Conservation (phyloP, 2,113 vertebrate species). For the Atrichornis clamosus region DNA sequence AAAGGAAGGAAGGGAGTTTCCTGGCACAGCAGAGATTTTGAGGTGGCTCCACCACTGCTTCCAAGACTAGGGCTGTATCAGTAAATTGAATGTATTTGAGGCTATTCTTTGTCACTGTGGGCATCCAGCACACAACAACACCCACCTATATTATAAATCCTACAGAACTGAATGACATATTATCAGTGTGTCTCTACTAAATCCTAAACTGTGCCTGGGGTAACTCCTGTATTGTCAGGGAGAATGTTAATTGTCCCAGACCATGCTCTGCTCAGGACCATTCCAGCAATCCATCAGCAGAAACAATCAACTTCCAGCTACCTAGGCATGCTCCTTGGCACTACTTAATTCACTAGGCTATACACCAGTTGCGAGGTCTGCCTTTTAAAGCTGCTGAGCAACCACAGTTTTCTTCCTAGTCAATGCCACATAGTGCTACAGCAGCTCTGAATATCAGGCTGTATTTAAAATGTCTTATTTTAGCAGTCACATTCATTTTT, state of each 20-base stretch:
- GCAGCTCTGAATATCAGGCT: neutral
- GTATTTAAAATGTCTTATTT: neutral
- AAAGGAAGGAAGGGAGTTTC: neutral
- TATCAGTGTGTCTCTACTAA: neutral
- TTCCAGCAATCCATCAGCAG: neutral
- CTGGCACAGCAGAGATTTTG: neutral
- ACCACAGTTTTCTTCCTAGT: neutral
- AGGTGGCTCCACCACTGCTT: neutral
- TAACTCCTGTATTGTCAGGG: neutral
- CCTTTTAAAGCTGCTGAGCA: neutral
- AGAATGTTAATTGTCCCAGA: neutral
- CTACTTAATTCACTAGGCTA: neutral
- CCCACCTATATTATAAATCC: neutral
- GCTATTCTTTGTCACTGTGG: neutral
- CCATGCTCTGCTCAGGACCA: neutral
- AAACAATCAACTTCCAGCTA: neutral
- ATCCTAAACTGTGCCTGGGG: neutral
- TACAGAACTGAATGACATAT: neutral
- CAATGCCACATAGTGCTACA: neutral
- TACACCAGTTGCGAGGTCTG: neutral
- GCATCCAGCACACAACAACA: neutral
- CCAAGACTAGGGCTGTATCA: neutral
- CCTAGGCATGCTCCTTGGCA: neutral
- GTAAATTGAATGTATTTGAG: neutral
- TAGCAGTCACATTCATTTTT: neutral